A percentile compares a stretch with the other conserved stretches of the same genome.
phyloP scores from a whole-genome alignment of 2,888 invertebrate genomes.

The Papilio elwesi region DNA sequence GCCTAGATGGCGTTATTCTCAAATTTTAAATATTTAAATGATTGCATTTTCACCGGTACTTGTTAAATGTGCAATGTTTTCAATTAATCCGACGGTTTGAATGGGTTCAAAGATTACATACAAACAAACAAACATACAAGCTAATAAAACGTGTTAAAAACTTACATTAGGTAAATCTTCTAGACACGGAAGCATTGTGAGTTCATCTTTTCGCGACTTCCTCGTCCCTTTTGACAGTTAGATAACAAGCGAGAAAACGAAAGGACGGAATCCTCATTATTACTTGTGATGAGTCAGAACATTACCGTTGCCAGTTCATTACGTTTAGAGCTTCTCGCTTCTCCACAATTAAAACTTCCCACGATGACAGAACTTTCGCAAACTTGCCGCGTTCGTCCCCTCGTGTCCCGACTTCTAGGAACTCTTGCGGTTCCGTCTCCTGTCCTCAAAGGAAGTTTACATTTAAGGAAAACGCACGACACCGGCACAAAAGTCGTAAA shows the following conservation, averaged over 20 bases:
- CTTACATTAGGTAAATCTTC: too few relatives aligned
- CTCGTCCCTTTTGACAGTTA: neutral
- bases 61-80: too few relatives aligned
- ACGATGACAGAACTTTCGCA: conserved; percentile 26
- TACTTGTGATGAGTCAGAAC: conserved; percentile 23
- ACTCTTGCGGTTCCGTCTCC: conserved; percentile 4
- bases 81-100: too few relatives aligned
- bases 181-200: neutral
- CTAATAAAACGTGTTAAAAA: too few relatives aligned
- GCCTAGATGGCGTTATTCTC: too few relatives aligned
- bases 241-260: neutral
- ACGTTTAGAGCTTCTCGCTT: neutral
- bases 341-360: conserved; percentile 39
- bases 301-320: conserved; percentile 1
- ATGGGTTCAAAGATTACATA: too few relatives aligned
- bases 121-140: too few relatives aligned
- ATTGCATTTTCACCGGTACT: too few relatives aligned
- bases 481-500: too few relatives aligned
- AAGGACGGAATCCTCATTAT: conserved; percentile 20
- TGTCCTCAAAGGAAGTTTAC: conserved; percentile 4
- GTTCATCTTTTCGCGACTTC: neutral
- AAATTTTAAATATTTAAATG: too few relatives aligned
- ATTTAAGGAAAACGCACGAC: neutral
- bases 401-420: neutral
- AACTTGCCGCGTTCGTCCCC: conserved; percentile 16